Conservation (phyloP, 2,797 vertebrate species). For the Syndactyla subalaris region DNA sequence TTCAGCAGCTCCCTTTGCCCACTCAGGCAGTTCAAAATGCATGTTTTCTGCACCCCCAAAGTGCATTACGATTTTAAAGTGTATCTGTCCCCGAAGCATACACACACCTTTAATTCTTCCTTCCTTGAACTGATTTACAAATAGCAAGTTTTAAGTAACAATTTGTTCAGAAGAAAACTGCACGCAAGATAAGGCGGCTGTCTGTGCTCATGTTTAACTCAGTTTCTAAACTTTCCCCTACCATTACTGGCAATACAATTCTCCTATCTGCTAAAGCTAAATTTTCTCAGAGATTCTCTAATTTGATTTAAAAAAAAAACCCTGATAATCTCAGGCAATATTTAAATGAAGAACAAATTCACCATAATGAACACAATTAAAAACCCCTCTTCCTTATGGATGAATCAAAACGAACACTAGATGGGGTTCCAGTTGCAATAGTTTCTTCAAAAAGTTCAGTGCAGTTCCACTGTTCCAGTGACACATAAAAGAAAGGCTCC, state of each 20-base stretch:
- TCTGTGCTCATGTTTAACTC: neutral
- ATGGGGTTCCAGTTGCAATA: constrained; percentile 93
- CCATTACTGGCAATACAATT: neutral
- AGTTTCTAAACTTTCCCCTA: constrained; percentile 10
- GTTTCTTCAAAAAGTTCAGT: constrained; percentile 83
- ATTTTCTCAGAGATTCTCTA: neutral
- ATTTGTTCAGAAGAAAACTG: constrained; percentile 15
- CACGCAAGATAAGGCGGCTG: neutral
- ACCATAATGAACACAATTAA: constrained; percentile 62
- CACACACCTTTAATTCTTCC: neutral
- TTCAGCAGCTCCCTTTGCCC: neutral
- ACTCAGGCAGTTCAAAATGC: neutral
- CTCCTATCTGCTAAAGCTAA: neutral
- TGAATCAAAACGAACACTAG: constrained; percentile 90
- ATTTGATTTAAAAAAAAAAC: neutral
- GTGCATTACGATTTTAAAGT: neutral
- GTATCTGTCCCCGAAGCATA: neutral
- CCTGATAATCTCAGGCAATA: neutral
- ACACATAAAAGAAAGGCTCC: constrained; percentile 87
- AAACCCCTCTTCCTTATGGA: constrained; percentile 70
- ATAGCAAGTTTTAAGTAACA: constrained; percentile 9
- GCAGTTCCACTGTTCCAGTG: constrained; percentile 87
- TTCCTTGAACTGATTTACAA: neutral
- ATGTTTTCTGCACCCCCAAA: neutral
- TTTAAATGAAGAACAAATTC: constrained; percentile 27